Evolutionary conservation across 2,888 invertebrate species (phyloP), one percentile per base, ranked within the genome.

Genomic region (Synergus itoensis): DNA sequence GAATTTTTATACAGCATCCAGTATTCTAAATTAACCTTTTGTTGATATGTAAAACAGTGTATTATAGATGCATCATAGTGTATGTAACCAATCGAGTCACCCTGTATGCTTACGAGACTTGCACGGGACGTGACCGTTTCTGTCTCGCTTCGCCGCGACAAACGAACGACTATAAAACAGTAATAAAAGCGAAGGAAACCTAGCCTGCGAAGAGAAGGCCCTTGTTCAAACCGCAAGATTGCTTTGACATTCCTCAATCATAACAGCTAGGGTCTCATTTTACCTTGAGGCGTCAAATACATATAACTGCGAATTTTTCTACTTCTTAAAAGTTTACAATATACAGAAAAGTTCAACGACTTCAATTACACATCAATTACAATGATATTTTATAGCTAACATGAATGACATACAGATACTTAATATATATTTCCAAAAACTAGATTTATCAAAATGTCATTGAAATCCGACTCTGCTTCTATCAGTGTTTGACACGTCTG

Each of bases 171-270:
- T 76, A 86, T 85, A 86, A 88, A 88, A 86, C 77, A 80, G 81
- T 77, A 84, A 84, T 86, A 88, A 87, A 87, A 85, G 45, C 41
- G 60, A 80, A 65, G 67, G 78, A 79, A 69, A 79, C 28, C 41
- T 40, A 75, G 16, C 16, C 76, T 78, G 65, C 28, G 63, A 63
- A 67, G 77, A 77, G 67, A 78, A 79, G 77, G 78, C 53, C 53
- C 73, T 73, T 73, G 73, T 73, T 65, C 48, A 69, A 73, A 53
- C 73, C 73, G 36, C 77, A 79, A 81, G 81, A 82, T 88, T 88
- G 88, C 86, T 88, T 86, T 87, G 88, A 89, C 89, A 88, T 86
- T 84, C 77, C 73, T 80, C 81, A 86, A 88, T 88, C 89, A 88
- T 84, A 89, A 89, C 86, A 87, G 36, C 36, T 36, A 36, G 82